These are phyloP conservation scores for Patiria miniata DNA, from an alignment of 35 echinoderm and acorn worm species.

Conservation along the genomic window DNA sequence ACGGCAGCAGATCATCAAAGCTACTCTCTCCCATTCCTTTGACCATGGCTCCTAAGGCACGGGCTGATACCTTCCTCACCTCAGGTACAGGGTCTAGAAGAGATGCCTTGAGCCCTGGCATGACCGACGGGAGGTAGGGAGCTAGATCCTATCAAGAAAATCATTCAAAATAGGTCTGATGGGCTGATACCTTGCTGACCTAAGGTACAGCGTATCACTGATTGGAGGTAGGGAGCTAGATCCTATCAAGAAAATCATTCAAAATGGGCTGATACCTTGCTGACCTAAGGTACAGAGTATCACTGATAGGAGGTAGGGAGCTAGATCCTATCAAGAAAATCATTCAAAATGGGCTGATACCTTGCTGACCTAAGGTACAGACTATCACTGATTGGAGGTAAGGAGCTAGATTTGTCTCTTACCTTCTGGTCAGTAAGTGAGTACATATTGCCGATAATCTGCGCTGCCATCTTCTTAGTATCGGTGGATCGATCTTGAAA, in stretches of 20 bases:
- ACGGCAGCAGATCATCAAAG: slow-evolving; percentile 91
- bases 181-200: too few relatives aligned
- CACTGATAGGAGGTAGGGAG: slow-evolving; percentile 93
- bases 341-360: too few relatives aligned
- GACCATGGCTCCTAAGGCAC: slow-evolving; percentile 94
- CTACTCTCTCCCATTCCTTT: slow-evolving; percentile 96
- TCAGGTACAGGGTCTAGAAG: slow-evolving; percentile 95
- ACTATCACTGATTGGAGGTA: too few relatives aligned
- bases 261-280: slow-evolving; percentile 77
- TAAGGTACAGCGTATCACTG: too few relatives aligned
- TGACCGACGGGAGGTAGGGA: slow-evolving; percentile 93
- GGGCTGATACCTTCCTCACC: slow-evolving; percentile 86
- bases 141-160: slow-evolving; percentile 70
- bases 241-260: slow-evolving; percentile 34
- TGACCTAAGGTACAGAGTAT: slow-evolving; percentile 93
- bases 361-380: too few relatives aligned
- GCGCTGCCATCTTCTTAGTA: slow-evolving; percentile 96
- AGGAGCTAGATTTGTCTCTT: too few relatives aligned
- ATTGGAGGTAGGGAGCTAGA: too few relatives aligned
- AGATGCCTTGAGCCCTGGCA: slow-evolving; percentile 83
- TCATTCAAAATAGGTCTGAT: not conserved
- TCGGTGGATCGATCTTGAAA: slow-evolving; percentile 95
- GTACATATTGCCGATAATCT: slow-evolving; percentile 99
- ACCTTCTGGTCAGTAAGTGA: slow-evolving; percentile 98
- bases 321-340: slow-evolving; percentile 65